These are phyloP conservation scores for Nemapogon koenigi DNA, from an alignment of 2,888 invertebrate species.

Conservation along the genomic window DNA sequence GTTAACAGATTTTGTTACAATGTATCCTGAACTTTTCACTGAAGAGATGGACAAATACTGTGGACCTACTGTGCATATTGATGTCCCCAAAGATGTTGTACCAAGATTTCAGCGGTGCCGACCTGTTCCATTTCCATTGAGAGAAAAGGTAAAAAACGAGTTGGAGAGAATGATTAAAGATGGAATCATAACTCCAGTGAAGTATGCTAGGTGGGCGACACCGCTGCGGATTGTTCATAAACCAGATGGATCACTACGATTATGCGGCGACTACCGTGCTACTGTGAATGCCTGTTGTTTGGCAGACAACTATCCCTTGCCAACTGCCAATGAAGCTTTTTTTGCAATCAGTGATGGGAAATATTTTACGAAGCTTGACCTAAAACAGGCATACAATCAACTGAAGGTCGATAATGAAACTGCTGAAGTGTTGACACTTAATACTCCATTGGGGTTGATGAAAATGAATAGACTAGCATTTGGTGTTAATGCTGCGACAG, in stretches of 20 bases:
- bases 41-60: slow-evolving; percentile 8
- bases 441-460: slow-evolving; percentile 17
- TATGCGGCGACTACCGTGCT: slow-evolving; percentile 15
- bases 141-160: slow-evolving; percentile 15
- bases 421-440: slow-evolving; percentile 17
- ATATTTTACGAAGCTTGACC: slow-evolving; percentile 17
- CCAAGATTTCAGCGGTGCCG: slow-evolving; percentile 11
- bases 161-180: slow-evolving; percentile 9
- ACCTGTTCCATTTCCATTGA: slow-evolving; percentile 17
- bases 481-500: slow-evolving; percentile 16
- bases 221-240: slow-evolving; percentile 13
- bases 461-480: slow-evolving; percentile 18
- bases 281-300: slow-evolving; percentile 16
- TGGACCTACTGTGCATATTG: slow-evolving; percentile 8
- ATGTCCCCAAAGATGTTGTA: not conserved
- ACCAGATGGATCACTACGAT: slow-evolving; percentile 14
- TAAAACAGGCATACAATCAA: slow-evolving; percentile 19
- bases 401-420: slow-evolving; percentile 15
- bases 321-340: slow-evolving; percentile 16
- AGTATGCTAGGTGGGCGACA: slow-evolving; percentile 16
- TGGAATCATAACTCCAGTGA: slow-evolving; percentile 14
- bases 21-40: slow-evolving; percentile 6
- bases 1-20: not conserved
- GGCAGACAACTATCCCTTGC: slow-evolving; percentile 16
- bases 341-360: slow-evolving; percentile 15